Evolutionary conservation across 30 jellyfish, hydroid and myxozoan genomes (phyloP).

Genomic region (Turritopsis dohrnii): DNA sequence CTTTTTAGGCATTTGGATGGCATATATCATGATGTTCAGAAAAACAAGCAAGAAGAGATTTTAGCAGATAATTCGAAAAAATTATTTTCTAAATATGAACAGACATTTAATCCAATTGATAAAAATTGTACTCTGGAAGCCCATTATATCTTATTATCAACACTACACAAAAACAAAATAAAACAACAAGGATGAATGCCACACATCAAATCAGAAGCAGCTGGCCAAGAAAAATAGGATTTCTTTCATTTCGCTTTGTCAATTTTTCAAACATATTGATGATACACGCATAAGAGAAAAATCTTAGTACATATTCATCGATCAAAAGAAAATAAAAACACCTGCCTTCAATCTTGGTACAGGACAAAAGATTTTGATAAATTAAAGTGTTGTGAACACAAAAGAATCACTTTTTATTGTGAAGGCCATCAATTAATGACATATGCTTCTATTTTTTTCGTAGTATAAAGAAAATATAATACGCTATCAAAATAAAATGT

Average conservation of each 20-base stretch:
- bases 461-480: constrained; percentile 7
- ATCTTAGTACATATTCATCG: constrained; percentile 22
- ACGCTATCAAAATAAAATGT: constrained; percentile 14
- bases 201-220: constrained; percentile 19
- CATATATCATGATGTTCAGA: too few species aligned
- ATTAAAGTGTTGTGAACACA: constrained; percentile 16
- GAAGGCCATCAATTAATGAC: constrained; percentile 28
- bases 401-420: constrained; percentile 25
- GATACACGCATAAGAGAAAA: constrained; percentile 15
- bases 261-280: constrained; percentile 33
- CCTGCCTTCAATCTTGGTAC: constrained; percentile 21
- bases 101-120: not conserved
- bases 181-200: constrained; percentile 9
- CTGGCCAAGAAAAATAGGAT: constrained; percentile 15
- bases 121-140: not conserved
- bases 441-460: constrained; percentile 22
- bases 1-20: too few species aligned
- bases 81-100: not conserved
- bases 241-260: constrained; percentile 18
- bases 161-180: not conserved
- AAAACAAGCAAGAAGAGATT: not conserved
- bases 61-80: not conserved
- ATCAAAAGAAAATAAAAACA: constrained; percentile 14
- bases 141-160: not conserved
- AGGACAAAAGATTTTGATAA: constrained; percentile 25